Conservation (phyloP, 1,140 invertebrate genomes). For the Drosophila pallidifrons region DNA sequence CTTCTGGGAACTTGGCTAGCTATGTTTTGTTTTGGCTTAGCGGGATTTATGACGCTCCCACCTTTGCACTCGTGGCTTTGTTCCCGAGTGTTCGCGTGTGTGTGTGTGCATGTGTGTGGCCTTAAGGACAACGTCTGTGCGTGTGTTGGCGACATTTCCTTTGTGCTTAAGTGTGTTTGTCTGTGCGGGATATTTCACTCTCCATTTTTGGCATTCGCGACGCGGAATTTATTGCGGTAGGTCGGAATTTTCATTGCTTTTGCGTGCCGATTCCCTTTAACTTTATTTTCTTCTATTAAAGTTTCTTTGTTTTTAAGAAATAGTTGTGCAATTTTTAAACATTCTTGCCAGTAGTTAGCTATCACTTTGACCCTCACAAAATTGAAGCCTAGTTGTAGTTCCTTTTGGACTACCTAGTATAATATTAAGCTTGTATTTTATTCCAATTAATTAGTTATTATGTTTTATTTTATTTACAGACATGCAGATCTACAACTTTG, state of each 20-base stretch:
- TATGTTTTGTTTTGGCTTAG: constrained; percentile 74
- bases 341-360: background rate
- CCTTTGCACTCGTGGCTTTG: background rate
- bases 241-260: constrained; percentile 80
- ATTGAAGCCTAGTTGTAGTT: background rate
- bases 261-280: background rate
- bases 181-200: constrained; percentile 63
- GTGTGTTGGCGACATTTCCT: constrained; percentile 42
- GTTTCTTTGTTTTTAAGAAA: background rate
- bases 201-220: constrained; percentile 66
- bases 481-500: too few species aligned
- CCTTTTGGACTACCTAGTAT: background rate
- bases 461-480: too few species aligned
- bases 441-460: too few species aligned
- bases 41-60: constrained; percentile 70
- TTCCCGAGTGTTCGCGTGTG: constrained; percentile 20
- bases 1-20: constrained; percentile 33
- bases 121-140: constrained; percentile 50
- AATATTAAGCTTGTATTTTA: background rate
- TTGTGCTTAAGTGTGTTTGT: constrained; percentile 6
- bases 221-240: constrained; percentile 82
- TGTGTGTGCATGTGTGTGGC: constrained; percentile 41
- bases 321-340: background rate
- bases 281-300: background rate
- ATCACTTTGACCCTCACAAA: background rate